A percentile compares a stretch with the other conserved stretches of the same genome.
Conservation (phyloP, 2,797 vertebrate species). For the Alca torda region DNA sequence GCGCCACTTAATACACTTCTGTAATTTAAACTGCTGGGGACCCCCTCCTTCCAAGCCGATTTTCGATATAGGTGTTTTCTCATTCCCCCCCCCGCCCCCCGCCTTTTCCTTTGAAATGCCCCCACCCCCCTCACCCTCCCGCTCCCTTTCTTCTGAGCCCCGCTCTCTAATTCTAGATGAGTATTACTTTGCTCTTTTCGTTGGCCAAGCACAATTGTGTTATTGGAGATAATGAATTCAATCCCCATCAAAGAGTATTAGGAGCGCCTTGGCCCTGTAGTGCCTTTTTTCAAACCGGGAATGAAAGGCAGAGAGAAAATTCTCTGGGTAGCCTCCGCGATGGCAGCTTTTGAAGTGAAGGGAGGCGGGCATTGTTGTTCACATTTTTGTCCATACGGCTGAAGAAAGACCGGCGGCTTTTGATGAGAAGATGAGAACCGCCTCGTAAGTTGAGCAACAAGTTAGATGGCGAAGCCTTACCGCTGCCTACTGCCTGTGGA, state of each 20-base stretch:
- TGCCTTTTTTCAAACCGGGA: conserved; percentile 80
- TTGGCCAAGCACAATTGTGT: conserved; percentile 93
- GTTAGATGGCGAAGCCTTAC: conserved; percentile 72
- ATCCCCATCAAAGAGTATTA: conserved; percentile 98
- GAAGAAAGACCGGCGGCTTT: conserved; percentile 85
- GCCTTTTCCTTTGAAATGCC: conserved; percentile 76
- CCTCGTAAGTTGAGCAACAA: conserved; percentile 79
- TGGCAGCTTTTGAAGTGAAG: conserved; percentile 89
- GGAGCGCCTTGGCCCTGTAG: conserved; percentile 87
- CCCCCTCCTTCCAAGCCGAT: conserved; percentile 78
- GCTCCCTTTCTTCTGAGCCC: conserved; percentile 73
- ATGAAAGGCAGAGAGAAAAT: conserved; percentile 88
- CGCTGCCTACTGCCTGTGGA: conserved; percentile 75
- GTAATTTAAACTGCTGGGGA: conserved; percentile 78
- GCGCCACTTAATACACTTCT: conserved; percentile 84
- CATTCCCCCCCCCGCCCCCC: conserved; percentile 24
- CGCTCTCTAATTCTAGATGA: conserved; percentile 79
- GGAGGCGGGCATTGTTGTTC: conserved; percentile 83
- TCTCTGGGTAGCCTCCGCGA: conserved; percentile 82
- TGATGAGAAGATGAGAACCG: conserved; percentile 84
- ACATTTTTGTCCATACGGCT: conserved; percentile 89
- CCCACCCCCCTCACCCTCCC: conserved; percentile 44
- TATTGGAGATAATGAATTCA: conserved; percentile 99
- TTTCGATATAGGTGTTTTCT: conserved; percentile 78
- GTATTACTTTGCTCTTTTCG: conserved; percentile 97